A percentile compares a stretch with the other conserved stretches of the same genome.
These are phyloP conservation scores for Ctenosaura bakeri DNA, from an alignment of 2,797 vertebrate genomes.

Conservation along the genomic window DNA sequence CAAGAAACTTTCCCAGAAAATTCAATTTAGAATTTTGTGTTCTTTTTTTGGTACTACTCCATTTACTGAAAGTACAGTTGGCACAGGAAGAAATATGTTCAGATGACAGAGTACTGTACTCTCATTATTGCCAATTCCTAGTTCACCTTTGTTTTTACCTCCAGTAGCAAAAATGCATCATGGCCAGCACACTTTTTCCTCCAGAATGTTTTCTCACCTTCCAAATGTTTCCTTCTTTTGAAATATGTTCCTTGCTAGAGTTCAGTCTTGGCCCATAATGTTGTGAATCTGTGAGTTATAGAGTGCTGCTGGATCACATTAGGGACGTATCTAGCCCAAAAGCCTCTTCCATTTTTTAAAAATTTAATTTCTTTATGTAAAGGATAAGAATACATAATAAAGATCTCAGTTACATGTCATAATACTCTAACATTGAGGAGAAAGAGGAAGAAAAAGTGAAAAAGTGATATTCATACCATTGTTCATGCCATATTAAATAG, in stretches of 20 bases:
- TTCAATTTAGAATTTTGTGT: neutral
- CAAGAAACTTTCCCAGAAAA: neutral
- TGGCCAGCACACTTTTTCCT: too few relatives aligned
- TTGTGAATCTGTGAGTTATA: neutral
- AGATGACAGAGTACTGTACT: neutral
- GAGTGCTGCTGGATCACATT: neutral
- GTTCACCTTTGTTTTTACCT: neutral
- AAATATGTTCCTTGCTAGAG: neutral
- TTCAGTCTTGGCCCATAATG: neutral
- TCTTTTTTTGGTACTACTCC: neutral
- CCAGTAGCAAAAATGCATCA: neutral
- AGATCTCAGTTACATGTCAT: too few relatives aligned
- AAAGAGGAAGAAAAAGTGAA: too few relatives aligned
- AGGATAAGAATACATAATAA: neutral
- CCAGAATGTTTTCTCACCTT: neutral
- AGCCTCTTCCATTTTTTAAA: neutral
- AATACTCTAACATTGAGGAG: too few relatives aligned
- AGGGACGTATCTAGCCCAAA: neutral
- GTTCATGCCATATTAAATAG: too few relatives aligned
- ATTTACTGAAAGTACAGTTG: constrained; percentile 2
- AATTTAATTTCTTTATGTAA: too few relatives aligned
- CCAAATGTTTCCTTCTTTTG: neutral
- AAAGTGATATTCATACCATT: too few relatives aligned
- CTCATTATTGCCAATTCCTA: neutral
- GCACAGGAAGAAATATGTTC: neutral